These are phyloP conservation scores for Yoshiicerus persimilis DNA, from an alignment of 1,140 invertebrate genomes.

Conservation along the genomic window DNA sequence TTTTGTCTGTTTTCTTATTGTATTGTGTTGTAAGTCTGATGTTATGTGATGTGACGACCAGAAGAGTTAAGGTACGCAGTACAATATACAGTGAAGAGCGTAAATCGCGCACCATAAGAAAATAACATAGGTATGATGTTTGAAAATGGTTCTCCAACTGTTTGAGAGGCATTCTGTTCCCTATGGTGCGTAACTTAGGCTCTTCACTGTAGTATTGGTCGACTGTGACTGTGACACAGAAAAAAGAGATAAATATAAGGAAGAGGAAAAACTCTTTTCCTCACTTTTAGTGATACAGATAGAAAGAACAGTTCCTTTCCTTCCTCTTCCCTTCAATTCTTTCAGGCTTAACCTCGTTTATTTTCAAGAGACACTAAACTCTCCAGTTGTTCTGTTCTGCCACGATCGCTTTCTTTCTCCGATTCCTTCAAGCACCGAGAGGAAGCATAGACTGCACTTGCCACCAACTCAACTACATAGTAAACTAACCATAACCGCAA, in stretches of 20 bases:
- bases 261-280: neutral
- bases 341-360: conserved; percentile 13
- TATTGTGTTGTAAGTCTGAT: too few species aligned
- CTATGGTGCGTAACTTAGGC: too few species aligned
- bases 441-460: neutral
- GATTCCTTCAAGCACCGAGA: neutral
- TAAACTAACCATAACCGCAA: neutral
- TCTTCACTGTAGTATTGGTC: too few species aligned
- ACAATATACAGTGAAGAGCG: too few species aligned
- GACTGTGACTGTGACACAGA: too few species aligned
- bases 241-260: neutral
- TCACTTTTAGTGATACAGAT: neutral
- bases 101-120: too few species aligned
- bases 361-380: conserved; percentile 19
- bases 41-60: too few species aligned
- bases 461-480: neutral
- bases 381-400: neutral
- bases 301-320: neutral
- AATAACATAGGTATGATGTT: too few species aligned
- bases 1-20: neutral
- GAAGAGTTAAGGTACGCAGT: too few species aligned
- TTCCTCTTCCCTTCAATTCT: neutral
- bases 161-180: too few species aligned
- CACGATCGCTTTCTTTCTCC: neutral
- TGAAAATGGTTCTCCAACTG: too few species aligned